These are phyloP conservation scores for Hymenochirus boettgeri DNA, from an alignment of 2,113 vertebrate genomes.

Conservation along the genomic window DNA sequence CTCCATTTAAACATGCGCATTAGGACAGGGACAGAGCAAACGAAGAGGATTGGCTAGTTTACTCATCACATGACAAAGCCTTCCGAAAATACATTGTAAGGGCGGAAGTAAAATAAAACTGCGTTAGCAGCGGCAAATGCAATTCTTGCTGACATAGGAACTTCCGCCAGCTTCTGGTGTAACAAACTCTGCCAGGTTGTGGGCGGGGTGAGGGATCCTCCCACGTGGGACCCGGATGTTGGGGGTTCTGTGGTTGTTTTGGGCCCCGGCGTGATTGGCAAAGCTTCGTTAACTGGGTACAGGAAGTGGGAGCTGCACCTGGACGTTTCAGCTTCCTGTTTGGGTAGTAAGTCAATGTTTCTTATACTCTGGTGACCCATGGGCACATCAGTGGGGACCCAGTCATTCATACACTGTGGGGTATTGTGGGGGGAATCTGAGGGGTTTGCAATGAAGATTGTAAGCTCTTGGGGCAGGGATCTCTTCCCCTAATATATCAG, in stretches of 20 bases:
- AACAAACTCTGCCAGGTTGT: neutral
- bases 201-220: neutral
- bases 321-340: neutral
- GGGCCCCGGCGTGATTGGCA: neutral
- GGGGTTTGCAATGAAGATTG: neutral
- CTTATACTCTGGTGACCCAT: too few species aligned
- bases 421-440: neutral
- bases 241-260: neutral
- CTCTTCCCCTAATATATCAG: too few species aligned
- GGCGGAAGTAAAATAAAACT: too few species aligned
- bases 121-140: too few species aligned
- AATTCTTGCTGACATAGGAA: too few species aligned
- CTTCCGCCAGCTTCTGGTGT: neutral
- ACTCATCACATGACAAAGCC: too few species aligned
- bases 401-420: neutral
- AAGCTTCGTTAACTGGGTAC: neutral
- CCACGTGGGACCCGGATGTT: neutral
- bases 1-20: too few species aligned
- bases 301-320: neutral
- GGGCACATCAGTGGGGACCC: neutral
- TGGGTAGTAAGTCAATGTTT: neutral
- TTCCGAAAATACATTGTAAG: too few species aligned
- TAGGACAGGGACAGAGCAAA: too few species aligned
- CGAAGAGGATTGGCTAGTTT: neutral
- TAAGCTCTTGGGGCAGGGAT: too few species aligned